Evolutionary conservation across 2,888 invertebrate genomes (phyloP), one percentile per base, ranked within the genome.

Genomic region (Beris chalybata): DNA sequence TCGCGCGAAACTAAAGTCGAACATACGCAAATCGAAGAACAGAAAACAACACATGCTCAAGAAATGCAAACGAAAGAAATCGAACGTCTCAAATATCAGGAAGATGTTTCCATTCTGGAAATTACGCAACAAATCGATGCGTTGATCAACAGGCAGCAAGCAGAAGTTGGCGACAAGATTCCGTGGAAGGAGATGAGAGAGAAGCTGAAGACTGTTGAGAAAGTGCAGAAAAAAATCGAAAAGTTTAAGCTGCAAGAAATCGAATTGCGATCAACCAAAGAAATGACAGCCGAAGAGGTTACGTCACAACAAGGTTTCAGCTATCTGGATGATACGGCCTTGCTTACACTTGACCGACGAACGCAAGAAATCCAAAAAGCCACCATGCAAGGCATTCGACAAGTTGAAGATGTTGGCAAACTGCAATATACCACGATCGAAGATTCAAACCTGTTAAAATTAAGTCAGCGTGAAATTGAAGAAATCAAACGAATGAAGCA

Each of bases 291-390:
- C 7, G 61, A 61, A 61, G 61, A 61, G 30, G 43, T 61, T 4
- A 15, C 32, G 5, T 50, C 44, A 73, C 72, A 86, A 70, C 85
- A 87, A 78, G 83, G 84, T 29, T 75, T 85, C 31, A 83, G 83
- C 4, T 82, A 84, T 68, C 82, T 84, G 67, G 85, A 87, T 76
- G 86, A 87, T 66, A 85, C 83, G 7, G 81, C 86, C 1, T 79
- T 85, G 48, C 76, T 86, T 64, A 85, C 84, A 74, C 78, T 84
- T 11, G 22, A 61, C 31, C 15, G 50, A 38, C 50, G 32, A 31
- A 38, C 22, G 6, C 32, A 52, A 15, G 50, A 38, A 9, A 61
- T 22, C 4, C 61, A 61, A 7, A 61, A 38, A 12, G 61, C 50
- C 13, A 30, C 50, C 5, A 61, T 32, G 43, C 15, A 61, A 38